Conservation (phyloP, 2,888 invertebrate genomes). For the Ennomos quercinarius region DNA sequence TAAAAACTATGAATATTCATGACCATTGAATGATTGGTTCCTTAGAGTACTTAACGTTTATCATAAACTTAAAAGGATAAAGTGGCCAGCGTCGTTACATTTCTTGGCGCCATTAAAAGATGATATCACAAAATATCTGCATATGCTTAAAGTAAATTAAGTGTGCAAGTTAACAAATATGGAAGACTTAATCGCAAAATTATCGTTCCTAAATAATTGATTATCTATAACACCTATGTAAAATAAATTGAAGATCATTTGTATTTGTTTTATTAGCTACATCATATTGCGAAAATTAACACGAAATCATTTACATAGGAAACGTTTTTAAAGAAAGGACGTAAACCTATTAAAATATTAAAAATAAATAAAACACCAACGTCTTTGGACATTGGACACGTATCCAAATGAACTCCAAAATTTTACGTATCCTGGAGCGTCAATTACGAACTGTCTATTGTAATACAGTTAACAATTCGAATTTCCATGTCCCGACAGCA, state of each 20-base stretch:
- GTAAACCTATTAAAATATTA: too few relatives aligned
- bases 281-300: too few relatives aligned
- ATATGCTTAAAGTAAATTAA: slow-evolving; percentile 36
- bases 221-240: too few relatives aligned
- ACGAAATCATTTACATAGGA: too few relatives aligned
- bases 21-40: slow-evolving; percentile 59
- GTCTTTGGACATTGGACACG: not conserved
- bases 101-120: slow-evolving; percentile 52
- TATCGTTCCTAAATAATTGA: too few relatives aligned
- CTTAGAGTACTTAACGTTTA: slow-evolving; percentile 52
- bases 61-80: slow-evolving; percentile 43
- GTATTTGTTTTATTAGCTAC: too few relatives aligned
- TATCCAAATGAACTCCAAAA: slow-evolving; percentile 1
- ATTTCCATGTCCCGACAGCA: slow-evolving; percentile 38
- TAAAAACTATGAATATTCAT: slow-evolving; percentile 67
- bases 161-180: slow-evolving; percentile 16
- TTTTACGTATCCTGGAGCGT: slow-evolving; percentile 32
- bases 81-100: slow-evolving; percentile 39
- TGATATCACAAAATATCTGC: slow-evolving; percentile 44
- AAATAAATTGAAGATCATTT: too few relatives aligned
- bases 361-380: not conserved
- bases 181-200: too few relatives aligned
- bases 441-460: slow-evolving; percentile 37
- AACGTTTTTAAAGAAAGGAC: too few relatives aligned
- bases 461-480: slow-evolving; percentile 40